phyloP scores from a whole-genome alignment of 2,888 invertebrate genomes.

The Acronicta aceris region DNA sequence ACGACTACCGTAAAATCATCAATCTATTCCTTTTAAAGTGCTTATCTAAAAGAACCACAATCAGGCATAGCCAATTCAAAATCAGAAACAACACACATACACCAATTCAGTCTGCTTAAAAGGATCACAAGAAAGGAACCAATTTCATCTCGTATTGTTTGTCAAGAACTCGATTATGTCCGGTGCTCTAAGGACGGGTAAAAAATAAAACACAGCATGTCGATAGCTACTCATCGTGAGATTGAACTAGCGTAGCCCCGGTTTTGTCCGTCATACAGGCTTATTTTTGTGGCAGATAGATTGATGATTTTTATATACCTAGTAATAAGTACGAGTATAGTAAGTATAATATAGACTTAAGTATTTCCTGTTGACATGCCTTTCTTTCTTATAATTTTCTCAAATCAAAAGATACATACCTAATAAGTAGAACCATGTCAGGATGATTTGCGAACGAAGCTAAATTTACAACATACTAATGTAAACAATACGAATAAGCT shows the following conservation, averaged over 20 bases:
- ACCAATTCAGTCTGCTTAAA: conserved; percentile 75
- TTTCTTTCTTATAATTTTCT: too few relatives aligned
- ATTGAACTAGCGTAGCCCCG: conserved; percentile 30
- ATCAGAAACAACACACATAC: conserved; percentile 48
- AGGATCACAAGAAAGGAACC: conserved; percentile 81
- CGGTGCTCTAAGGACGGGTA: conserved; percentile 76
- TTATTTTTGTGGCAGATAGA: neutral
- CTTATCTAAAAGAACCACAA: conserved; percentile 18
- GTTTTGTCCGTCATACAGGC: conserved; percentile 41
- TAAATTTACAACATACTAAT: neutral
- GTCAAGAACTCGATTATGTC: conserved; percentile 86
- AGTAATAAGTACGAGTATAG: too few relatives aligned
- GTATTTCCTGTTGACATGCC: too few relatives aligned
- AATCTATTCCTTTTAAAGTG: neutral
- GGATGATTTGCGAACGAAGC: too few relatives aligned
- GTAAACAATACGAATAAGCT: neutral
- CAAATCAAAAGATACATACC: too few relatives aligned
- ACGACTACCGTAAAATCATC: neutral
- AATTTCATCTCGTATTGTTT: conserved; percentile 86
- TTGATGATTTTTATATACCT: too few relatives aligned
- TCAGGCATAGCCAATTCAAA: conserved; percentile 44
- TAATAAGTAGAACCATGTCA: too few relatives aligned
- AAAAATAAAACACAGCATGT: conserved; percentile 64
- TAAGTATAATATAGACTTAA: too few relatives aligned
- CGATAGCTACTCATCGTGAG: conserved; percentile 51